Percentiles rank a stretch among this genome's conserved stretches.
Conservation (phyloP, 2,888 invertebrate species). For the Falcaria lacertinaria region DNA sequence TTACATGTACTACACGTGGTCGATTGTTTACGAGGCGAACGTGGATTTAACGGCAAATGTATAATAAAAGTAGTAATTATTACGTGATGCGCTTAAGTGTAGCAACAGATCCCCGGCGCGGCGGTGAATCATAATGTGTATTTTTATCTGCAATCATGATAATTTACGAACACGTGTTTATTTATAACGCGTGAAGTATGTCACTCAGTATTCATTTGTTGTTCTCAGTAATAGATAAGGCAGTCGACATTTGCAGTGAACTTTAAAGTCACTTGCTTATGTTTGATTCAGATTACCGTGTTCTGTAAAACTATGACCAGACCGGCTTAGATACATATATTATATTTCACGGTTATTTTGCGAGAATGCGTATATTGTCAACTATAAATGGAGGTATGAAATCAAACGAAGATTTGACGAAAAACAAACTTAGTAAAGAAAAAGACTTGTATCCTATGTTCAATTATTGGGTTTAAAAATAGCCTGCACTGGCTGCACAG, state of each 20-base stretch:
- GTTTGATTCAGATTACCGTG: too few relatives aligned
- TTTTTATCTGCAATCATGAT: neutral
- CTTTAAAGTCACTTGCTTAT: too few relatives aligned
- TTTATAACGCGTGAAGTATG: neutral
- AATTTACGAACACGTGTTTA: neutral
- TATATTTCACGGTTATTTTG: too few relatives aligned
- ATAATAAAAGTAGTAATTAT: constrained; percentile 59
- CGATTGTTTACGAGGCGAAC: constrained; percentile 59
- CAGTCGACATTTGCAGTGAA: neutral
- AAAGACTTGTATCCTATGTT: too few relatives aligned
- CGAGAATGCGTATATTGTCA: too few relatives aligned
- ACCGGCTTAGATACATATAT: too few relatives aligned
- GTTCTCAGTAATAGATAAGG: neutral
- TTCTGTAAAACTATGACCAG: too few relatives aligned
- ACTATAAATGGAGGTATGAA: too few relatives aligned
- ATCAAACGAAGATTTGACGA: too few relatives aligned
- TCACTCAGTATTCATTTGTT: neutral
- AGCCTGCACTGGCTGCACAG: too few relatives aligned
- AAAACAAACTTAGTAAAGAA: too few relatives aligned
- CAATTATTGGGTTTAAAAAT: too few relatives aligned
- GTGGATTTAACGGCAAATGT: constrained; percentile 55
- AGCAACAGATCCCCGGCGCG: constrained; percentile 6
- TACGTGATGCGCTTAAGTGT: constrained; percentile 35
- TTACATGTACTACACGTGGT: constrained; percentile 71
- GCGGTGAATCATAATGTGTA: constrained; percentile 25